Base-by-base conservation (phyloP, 2,888 invertebrate genomes). In the Orthosia incerta region DNA sequence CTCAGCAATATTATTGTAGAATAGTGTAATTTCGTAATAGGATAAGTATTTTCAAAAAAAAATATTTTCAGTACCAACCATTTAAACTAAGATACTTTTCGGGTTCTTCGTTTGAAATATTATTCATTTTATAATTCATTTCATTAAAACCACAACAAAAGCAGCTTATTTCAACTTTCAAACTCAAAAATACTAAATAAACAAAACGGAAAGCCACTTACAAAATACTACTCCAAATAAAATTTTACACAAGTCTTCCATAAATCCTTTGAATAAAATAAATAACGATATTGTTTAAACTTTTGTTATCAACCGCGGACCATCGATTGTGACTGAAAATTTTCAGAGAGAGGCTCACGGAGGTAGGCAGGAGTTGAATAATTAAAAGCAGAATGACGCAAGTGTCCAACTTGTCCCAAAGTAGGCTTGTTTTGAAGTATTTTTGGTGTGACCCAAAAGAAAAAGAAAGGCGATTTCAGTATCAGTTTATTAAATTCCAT, bases 321-420 rank as follows among this genome's bases (percentile, higher is more conserved):
- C 68, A 66, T 73, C 62, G 72, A 70, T 76, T 62, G 68, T 46
- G 68, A 76, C 26, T 70, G 70, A 69, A 83, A 56, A 73, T 68
- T 73, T 55, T 65, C 46, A 11, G 20, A 51, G 39, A 13, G 20
- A 51, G 39, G 50, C 69, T 70, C 53, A 55, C 20, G 48, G 57
- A 71, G 71, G 66, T 71, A 71, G 51, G n/a, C 46, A 62, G 57
- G 71, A 82, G 77, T 65, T 62, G 79, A 84, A 85, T 86, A 84
- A 87, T 87, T 83, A 79, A 83, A 74, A 71, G 55, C 66, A 70
- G 74, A 73, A 73, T 76, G 71, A 64, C 77, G 75, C 76, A 79
- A 86, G 70, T 83, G 84, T 85, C 84, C 75, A 84, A 86, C 82
- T 84, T 76, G 80, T 81, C 78, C 11, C n/a, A n/a, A 83, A 87